These are phyloP conservation scores for Crambe crambe DNA, from an alignment of 37 sponge, comb jelly and placozoan species.

Conservation along the genomic window DNA sequence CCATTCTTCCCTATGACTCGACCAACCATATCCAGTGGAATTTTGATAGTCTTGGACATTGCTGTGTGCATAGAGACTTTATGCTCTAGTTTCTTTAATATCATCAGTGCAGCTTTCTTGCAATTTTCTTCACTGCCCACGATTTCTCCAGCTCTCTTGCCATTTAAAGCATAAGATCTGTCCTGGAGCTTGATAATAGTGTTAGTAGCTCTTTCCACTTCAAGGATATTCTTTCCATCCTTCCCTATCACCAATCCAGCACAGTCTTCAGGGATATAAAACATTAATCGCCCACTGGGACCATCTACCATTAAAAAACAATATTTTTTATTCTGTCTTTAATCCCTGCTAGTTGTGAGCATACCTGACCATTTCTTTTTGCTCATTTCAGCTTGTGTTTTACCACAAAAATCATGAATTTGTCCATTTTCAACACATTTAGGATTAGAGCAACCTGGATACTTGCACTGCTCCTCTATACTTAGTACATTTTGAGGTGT, in stretches of 20 bases:
- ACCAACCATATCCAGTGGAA: slow-evolving; percentile 16
- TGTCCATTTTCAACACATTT: not conserved
- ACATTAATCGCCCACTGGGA: not conserved
- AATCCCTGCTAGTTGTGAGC: not conserved
- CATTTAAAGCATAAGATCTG: not conserved
- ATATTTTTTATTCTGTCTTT: not conserved
- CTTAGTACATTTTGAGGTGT: not conserved
- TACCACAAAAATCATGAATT: not conserved
- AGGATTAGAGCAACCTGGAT: not conserved
- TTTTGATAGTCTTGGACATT: slow-evolving; percentile 17
- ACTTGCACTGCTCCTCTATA: not conserved
- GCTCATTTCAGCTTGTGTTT: not conserved
- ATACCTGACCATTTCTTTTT: not conserved
- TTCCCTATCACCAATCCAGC: slow-evolving; percentile 80
- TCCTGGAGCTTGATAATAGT: slow-evolving; percentile 48
- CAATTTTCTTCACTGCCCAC: slow-evolving; percentile 49
- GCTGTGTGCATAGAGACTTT: slow-evolving; percentile 16
- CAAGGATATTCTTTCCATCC: slow-evolving; percentile 65
- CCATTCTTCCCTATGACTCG: slow-evolving; percentile 47
- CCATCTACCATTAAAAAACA: not conserved
- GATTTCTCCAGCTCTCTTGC: slow-evolving; percentile 18
- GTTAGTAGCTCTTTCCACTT: slow-evolving; percentile 62
- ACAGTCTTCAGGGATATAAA: slow-evolving; percentile 46
- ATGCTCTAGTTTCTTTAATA: slow-evolving; percentile 10
- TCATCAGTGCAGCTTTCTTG: slow-evolving; percentile 31